Percentiles rank a stretch among this genome's conserved stretches.
Evolutionary conservation across 2,888 invertebrate species (phyloP).

Genomic region (Piscicola geometra): DNA sequence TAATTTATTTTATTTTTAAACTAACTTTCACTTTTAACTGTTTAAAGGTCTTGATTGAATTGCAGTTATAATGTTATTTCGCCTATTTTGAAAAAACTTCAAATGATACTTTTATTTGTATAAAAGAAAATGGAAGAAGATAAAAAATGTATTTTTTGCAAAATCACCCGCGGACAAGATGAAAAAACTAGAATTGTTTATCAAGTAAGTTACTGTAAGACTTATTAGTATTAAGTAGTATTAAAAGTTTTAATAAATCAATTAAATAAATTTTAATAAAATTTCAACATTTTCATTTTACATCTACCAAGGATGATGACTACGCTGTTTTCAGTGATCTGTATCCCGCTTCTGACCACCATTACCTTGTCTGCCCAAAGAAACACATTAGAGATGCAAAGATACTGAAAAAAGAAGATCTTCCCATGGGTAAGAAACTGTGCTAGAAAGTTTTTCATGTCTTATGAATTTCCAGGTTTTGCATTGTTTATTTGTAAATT

Average conservation of each 20-base stretch:
- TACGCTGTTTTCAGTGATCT: constrained; percentile 76
- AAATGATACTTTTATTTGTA: too few relatives aligned
- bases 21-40: too few relatives aligned
- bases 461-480: too few relatives aligned
- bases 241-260: neutral
- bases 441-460: too few relatives aligned
- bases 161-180: constrained; percentile 33
- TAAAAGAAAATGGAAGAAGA: constrained; percentile 18
- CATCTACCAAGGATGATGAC: constrained; percentile 60
- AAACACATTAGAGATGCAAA: constrained; percentile 73
- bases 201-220: constrained; percentile 23
- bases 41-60: too few relatives aligned
- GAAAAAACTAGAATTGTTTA: constrained; percentile 36
- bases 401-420: constrained; percentile 63
- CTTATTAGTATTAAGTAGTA: neutral
- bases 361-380: constrained; percentile 65
- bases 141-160: constrained; percentile 34
- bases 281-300: neutral
- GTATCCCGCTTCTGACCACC: constrained; percentile 73
- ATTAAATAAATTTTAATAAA: neutral
- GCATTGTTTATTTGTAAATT: too few relatives aligned
- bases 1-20: too few relatives aligned
- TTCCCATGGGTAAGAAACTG: constrained; percentile 44
- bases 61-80: too few relatives aligned
- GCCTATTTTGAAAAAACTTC: too few relatives aligned